Evolutionary conservation across 2,797 vertebrate genomes (phyloP).

Genomic region (Enteromius trimaculatus): DNA sequence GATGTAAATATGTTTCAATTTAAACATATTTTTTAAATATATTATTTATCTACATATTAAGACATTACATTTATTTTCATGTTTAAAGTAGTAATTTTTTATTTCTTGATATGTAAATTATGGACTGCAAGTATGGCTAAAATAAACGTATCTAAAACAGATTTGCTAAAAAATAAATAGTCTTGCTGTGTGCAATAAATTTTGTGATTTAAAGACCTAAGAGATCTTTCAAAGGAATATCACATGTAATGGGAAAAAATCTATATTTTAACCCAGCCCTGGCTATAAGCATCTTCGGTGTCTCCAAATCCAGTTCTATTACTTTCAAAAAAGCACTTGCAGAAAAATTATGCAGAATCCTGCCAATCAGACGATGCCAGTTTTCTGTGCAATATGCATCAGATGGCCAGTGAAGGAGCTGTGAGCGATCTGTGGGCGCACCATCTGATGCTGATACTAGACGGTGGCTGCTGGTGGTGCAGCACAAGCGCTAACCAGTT

Average conservation of each 20-base stretch:
- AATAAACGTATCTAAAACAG: background rate
- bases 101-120: background rate
- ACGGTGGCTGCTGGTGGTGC: background rate
- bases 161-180: background rate
- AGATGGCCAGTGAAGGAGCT: slow-evolving; percentile 36
- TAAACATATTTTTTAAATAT: background rate
- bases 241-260: background rate
- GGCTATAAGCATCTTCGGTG: background rate
- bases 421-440: slow-evolving; percentile 17
- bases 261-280: slow-evolving; percentile 2
- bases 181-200: background rate
- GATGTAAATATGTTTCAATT: background rate
- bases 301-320: background rate
- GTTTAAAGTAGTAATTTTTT: background rate
- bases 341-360: slow-evolving; percentile 3
- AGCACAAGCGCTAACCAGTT: background rate
- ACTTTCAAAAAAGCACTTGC: background rate
- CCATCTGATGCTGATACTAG: slow-evolving; percentile 32
- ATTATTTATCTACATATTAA: background rate
- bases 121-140: background rate
- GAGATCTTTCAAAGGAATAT: background rate
- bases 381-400: slow-evolving; percentile 28
- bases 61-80: background rate
- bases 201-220: background rate
- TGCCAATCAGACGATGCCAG: slow-evolving; percentile 9